Evolutionary conservation across 2,797 vertebrate genomes (phyloP).

Genomic region (Brachyrhaphis roseni): DNA sequence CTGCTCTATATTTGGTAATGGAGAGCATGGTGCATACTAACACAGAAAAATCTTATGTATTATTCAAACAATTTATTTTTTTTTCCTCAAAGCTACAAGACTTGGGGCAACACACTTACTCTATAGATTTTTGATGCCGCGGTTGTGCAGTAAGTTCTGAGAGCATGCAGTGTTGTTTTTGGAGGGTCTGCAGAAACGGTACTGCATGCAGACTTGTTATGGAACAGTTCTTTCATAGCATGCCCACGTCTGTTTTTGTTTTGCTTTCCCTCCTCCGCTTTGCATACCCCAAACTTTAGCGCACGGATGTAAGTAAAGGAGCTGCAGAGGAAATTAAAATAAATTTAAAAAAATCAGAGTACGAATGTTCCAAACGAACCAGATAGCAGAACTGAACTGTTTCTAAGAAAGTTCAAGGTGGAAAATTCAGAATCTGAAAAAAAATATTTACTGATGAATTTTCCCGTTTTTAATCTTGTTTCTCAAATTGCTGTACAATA

Average conservation of each 20-base stretch:
- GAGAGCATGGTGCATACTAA: slow-evolving; percentile 30
- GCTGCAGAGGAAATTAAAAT: slow-evolving; percentile 16
- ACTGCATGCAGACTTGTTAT: slow-evolving; percentile 47
- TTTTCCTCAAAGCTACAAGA: slow-evolving; percentile 37
- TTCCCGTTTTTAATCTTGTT: neutral
- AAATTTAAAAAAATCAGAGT: slow-evolving; percentile 37
- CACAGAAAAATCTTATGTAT: slow-evolving; percentile 37
- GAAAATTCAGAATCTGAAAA: neutral
- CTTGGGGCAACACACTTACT: slow-evolving; percentile 35
- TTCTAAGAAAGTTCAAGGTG: slow-evolving; percentile 13
- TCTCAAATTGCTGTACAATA: too few species aligned
- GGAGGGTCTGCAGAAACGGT: neutral
- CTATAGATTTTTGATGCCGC: slow-evolving; percentile 20
- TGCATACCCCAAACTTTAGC: slow-evolving; percentile 39
- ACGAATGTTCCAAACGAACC: slow-evolving; percentile 14
- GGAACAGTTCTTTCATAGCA: slow-evolving; percentile 4
- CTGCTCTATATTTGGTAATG: slow-evolving; percentile 23
- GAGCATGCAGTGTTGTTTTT: slow-evolving; percentile 10
- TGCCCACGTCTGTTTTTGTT: slow-evolving; percentile 12
- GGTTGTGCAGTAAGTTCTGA: slow-evolving; percentile 22
- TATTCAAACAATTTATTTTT: slow-evolving; percentile 47
- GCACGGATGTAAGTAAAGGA: slow-evolving; percentile 14
- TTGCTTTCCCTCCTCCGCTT: slow-evolving; percentile 35
- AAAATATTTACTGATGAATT: neutral
- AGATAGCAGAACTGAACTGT: slow-evolving; percentile 7